Evolutionary conservation across 2,797 vertebrate genomes (phyloP).

Genomic region (Natrix natrix): DNA sequence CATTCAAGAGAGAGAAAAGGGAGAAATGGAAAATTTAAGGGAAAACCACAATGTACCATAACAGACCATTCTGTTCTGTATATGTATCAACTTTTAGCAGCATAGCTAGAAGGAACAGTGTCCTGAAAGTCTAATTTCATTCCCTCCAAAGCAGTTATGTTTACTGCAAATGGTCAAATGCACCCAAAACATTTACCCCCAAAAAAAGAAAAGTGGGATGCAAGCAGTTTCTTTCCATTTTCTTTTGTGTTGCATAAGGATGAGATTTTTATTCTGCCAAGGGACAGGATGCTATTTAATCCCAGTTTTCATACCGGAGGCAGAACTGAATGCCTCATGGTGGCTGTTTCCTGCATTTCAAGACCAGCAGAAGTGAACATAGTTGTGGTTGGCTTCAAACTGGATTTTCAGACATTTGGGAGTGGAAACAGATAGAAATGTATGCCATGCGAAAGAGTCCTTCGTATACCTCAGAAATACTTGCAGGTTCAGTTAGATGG

Average conservation of each 20-base stretch:
- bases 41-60: background rate
- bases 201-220: background rate
- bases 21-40: background rate
- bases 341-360: background rate
- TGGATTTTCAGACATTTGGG: background rate
- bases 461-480: background rate
- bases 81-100: background rate
- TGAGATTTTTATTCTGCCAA: background rate
- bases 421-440: background rate
- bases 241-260: background rate
- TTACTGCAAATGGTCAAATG: background rate
- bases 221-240: background rate
- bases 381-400: background rate
- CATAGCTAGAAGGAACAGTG: background rate
- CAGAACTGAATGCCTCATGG: background rate
- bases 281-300: background rate
- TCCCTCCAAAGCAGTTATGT: background rate
- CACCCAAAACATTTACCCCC: background rate
- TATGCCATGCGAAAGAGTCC: background rate
- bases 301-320: background rate
- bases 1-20: background rate
- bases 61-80: background rate
- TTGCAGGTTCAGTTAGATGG: background rate
- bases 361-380: background rate
- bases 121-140: background rate